phyloP scores from a whole-genome alignment of 30 jellyfish, hydroid and myxozoan species.

The Chrysaora quinquecirrha region DNA sequence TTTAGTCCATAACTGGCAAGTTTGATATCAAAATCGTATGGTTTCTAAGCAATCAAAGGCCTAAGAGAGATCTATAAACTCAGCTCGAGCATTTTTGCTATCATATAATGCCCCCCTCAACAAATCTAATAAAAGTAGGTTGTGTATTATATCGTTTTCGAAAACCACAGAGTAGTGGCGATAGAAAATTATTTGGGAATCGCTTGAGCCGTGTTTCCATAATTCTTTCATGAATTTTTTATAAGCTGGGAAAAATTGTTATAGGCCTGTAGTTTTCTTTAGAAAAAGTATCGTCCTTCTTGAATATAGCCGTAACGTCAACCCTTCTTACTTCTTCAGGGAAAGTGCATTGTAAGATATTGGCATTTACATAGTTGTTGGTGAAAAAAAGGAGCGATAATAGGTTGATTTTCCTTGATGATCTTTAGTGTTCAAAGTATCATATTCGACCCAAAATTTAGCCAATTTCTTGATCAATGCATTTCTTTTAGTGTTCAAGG shows the following conservation, averaged over 20 bases:
- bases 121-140: background rate
- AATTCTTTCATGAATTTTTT: too few species aligned
- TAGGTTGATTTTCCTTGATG: background rate
- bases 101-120: background rate
- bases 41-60: background rate
- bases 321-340: background rate
- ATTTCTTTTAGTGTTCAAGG: too few species aligned
- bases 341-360: too few species aligned
- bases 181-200: background rate
- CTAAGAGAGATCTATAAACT: background rate
- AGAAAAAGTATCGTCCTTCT: too few species aligned
- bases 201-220: background rate
- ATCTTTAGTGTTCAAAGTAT: too few species aligned
- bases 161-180: too few species aligned
- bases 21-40: background rate
- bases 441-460: too few species aligned
- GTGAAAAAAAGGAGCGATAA: background rate
- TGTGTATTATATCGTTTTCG: background rate
- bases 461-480: too few species aligned
- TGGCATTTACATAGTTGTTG: background rate
- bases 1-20: too few species aligned
- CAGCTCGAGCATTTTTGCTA: background rate
- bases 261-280: too few species aligned
- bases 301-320: background rate
- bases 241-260: too few species aligned